Evolutionary conservation across 2,797 vertebrate species (phyloP), one percentile per base, ranked within the genome.

Genomic region (Aeoliscus strigatus): DNA sequence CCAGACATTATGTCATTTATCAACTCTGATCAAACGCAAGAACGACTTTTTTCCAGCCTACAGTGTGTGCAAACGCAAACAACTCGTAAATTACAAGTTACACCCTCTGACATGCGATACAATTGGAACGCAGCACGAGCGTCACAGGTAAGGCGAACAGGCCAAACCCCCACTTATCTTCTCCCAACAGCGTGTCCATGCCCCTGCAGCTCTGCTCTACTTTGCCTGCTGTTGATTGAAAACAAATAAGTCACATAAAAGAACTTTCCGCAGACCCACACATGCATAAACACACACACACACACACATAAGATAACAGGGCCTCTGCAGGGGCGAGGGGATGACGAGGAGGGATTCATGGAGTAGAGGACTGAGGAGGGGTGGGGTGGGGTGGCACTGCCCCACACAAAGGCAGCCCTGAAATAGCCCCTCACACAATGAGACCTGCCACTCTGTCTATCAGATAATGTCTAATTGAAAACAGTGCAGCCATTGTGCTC

Each of bases 381-480:
- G 53, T 44, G 65, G 71, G 90, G 88, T 86, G 88, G 88, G 89
- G 89, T 90, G 77, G 91, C 90, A 88, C 88, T 89, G 87, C 79
- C 64, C 87, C 82, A 91, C 91, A 97, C 93, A 98, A 96, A 97
- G 91, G 91, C 88, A 79, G 88, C 89, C 90, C 93, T 96, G 93
- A 96, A 96, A 97, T 95, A 96, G 93, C 91, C 91, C 89, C 86
- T 88, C 52, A 74, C 88, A 91, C 83, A 91, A 91, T 91, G 88
- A 83, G 87, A 93, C 91, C 94, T 94, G 93, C 92, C 94, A 96
- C 90, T 92, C 92, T 89, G 92, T 93, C 92, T 93, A 94, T 97
- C 94, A 97, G 94, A 97, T 97, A 98, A 94, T 94, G 94, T 97
- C 94, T 97, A 91, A 94, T 91, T 85, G 90, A 91, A 92, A 94